phyloP scores from a whole-genome alignment of 2,888 invertebrate genomes.

The Drosophila quinaria region DNA sequence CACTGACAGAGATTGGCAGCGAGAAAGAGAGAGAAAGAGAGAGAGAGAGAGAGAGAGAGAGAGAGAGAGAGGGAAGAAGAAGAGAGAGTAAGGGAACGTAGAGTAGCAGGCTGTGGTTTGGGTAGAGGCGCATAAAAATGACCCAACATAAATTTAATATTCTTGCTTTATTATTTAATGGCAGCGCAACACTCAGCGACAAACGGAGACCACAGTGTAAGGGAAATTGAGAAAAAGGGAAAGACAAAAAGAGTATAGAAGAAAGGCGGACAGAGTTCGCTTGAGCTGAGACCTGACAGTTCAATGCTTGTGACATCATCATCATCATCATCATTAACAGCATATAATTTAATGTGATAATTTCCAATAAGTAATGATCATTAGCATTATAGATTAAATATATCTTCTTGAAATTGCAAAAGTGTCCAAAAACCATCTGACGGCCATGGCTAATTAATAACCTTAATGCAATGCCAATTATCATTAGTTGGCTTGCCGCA shows the following conservation, averaged over 20 bases:
- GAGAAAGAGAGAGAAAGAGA: conserved; percentile 17
- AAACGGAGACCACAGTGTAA: not conserved
- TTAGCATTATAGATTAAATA: conserved; percentile 29
- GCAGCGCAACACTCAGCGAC: conserved; percentile 50
- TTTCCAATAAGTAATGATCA: conserved; percentile 47
- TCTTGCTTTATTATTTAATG: conserved; percentile 83
- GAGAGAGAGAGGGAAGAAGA: not conserved
- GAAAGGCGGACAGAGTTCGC: not conserved
- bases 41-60: not conserved
- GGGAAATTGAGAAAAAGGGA: not conserved
- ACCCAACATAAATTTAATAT: conserved; percentile 83
- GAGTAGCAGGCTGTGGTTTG: conserved; percentile 18
- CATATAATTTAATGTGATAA: conserved; percentile 37
- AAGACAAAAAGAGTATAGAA: not conserved
- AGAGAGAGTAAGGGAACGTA: not conserved
- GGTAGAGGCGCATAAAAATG: conserved; percentile 73
- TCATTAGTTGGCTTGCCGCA: conserved; percentile 56
- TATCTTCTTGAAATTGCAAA: conserved; percentile 11
- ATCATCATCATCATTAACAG: conserved; percentile 12
- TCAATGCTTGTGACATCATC: conserved; percentile 30
- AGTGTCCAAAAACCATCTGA: conserved; percentile 11
- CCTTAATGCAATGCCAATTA: conserved; percentile 79
- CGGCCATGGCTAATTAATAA: conserved; percentile 65
- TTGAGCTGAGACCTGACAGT: conserved; percentile 12
- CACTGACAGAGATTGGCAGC: conserved; percentile 39